phyloP scores from a whole-genome alignment of 1,140 invertebrate species.

The Achatina immaculata region DNA sequence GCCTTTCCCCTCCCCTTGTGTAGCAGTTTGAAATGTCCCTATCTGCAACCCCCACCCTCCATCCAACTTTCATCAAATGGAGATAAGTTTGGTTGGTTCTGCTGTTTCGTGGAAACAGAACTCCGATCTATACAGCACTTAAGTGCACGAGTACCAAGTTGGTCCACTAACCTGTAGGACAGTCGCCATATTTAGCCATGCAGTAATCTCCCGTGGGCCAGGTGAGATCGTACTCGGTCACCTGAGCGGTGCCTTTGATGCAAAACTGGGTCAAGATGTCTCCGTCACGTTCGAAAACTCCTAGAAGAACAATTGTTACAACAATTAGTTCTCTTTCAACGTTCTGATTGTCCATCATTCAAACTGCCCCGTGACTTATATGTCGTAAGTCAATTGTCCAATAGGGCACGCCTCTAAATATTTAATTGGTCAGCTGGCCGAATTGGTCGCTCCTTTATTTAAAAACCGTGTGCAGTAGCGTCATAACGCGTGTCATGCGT shows the following conservation, averaged over 20 bases:
- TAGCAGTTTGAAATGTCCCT: neutral
- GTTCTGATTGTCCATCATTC: no score
- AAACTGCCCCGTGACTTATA: no score
- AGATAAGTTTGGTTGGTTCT: neutral
- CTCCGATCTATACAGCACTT: neutral
- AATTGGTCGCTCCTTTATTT: no score
- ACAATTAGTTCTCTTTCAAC: no score
- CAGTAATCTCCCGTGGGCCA: slow-evolving; percentile 60
- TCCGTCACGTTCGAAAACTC: neutral
- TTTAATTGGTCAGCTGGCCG: no score
- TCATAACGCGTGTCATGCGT: no score
- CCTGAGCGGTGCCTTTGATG: slow-evolving; percentile 45
- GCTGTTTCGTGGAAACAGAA: neutral
- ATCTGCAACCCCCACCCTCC: no score
- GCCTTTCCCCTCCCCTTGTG: neutral
- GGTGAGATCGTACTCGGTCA: slow-evolving; percentile 48
- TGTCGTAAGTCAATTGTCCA: no score
- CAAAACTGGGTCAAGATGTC: slow-evolving; percentile 47
- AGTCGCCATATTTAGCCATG: slow-evolving; percentile 53
- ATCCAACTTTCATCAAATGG: no score
- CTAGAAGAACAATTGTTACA: slow-evolving; percentile 3
- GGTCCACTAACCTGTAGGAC: slow-evolving; percentile 42
- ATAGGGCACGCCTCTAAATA: no score
- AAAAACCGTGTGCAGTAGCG: no score
- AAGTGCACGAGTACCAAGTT: neutral